Base-by-base conservation (phyloP, 1,140 invertebrate species). In the Lordiphosa clarofinis region DNA sequence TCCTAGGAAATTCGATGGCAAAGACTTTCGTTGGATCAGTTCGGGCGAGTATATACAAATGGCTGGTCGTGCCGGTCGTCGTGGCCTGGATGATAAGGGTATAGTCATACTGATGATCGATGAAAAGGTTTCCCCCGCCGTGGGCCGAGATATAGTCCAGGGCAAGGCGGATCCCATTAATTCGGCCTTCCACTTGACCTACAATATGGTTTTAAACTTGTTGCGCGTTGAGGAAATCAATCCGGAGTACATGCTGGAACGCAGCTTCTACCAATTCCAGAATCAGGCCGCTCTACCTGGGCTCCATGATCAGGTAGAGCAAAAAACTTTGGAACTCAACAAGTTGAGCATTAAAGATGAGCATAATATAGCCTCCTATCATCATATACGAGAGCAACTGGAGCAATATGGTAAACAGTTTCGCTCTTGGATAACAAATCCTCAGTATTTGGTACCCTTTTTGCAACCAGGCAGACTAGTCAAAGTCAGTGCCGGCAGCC, bases 31-130 rank as follows among this genome's bases (percentile, higher is more conserved):
- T 3, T 91, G 94, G 96, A 92, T 98, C 40, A 96, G 97, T 0
- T 99, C 98, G 6, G 99, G 98, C 4, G 99, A 99, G 90, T 99
- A 99, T 84, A 99, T 99, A 78, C 99, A 99, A 89, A 99, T 99
- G 98, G 97, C 97, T 42, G 98, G 98, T 3, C 91, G 98, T 66
- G 98, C 98, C n/a, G 98, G 98, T 15, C 92, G 99, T 56, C 92
- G 99, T 90, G 98, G 99, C 59, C 90, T 99, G 1, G 99, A 99
- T 89, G 97, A 99, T 82, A 96, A 97, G 90, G 98, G 99, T 62
- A 98, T 99, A 55, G 98, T 99, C 13, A 99, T 99, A 70, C 90
- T 99, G 24, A 99, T 99, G 97, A 94, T 99, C 4, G 98, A 99
- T 89, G 97, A 99, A 89, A 96, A 98, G 90, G 96, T 99, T 58